A percentile compares a stretch with the other conserved stretches of the same genome.
These are phyloP conservation scores for Ailuropoda melanoleuca DNA, from an alignment of 2,113 vertebrate genomes.

Conservation along the genomic window DNA sequence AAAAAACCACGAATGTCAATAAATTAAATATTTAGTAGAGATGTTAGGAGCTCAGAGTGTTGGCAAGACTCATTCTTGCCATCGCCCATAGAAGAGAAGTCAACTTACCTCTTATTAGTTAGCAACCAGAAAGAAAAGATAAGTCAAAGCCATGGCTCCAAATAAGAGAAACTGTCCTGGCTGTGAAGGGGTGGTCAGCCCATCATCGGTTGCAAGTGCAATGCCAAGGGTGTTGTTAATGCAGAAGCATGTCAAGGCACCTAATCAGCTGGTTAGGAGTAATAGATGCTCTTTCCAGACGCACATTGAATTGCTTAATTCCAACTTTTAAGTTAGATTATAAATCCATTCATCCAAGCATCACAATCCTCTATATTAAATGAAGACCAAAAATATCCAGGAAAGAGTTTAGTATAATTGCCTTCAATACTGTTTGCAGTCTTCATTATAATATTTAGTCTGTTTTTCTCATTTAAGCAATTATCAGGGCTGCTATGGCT, in stretches of 20 bases:
- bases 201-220: neutral
- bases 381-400: slow-evolving; percentile 31
- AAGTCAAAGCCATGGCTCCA: neutral
- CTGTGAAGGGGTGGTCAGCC: neutral
- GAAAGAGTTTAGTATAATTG: slow-evolving; percentile 38
- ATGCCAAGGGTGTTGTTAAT: neutral
- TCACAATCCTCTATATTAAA: slow-evolving; percentile 23
- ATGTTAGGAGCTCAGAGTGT: neutral
- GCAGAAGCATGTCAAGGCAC: neutral
- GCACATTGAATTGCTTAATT: neutral
- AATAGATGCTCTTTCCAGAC: neutral
- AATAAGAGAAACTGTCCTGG: neutral
- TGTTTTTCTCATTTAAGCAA: slow-evolving; percentile 51
- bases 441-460: slow-evolving; percentile 63
- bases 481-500: neutral
- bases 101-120: neutral
- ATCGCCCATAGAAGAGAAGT: neutral
- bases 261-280: neutral
- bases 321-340: slow-evolving; percentile 41
- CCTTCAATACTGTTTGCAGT: slow-evolving; percentile 1
- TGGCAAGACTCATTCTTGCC: neutral
- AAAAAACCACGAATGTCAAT: neutral
- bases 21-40: neutral
- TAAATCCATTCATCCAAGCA: neutral
- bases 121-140: neutral